Conservation (phyloP, 2,888 invertebrate genomes). For the Mythimna ferrago region DNA sequence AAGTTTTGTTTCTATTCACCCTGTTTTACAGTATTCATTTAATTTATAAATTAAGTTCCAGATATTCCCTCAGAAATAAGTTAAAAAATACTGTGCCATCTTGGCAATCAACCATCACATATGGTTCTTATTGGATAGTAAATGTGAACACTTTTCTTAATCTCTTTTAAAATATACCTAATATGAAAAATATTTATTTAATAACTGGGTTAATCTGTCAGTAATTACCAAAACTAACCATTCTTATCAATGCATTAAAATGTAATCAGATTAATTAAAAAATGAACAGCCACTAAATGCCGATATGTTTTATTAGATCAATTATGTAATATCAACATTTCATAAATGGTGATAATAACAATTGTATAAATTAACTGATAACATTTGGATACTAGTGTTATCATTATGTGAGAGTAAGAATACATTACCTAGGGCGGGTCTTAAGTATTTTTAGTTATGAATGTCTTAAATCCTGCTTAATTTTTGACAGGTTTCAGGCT, state of each 20-base stretch:
- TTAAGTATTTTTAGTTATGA: no score
- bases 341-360: conserved; percentile 8
- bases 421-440: background rate
- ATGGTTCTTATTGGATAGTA: no score
- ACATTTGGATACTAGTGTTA: conserved; percentile 13
- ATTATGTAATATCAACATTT: conserved; percentile 33
- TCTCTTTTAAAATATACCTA: no score
- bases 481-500: no score
- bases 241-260: conserved; percentile 23
- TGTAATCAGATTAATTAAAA: conserved; percentile 22
- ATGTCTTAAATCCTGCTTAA: no score
- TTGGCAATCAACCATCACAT: no score
- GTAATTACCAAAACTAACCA: background rate
- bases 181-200: background rate
- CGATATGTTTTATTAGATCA: conserved; percentile 5
- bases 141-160: no score
- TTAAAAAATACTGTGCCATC: no score
- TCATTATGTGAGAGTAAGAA: conserved; percentile 15
- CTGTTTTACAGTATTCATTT: no score
- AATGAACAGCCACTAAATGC: background rate
- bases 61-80: no score
- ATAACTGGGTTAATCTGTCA: background rate
- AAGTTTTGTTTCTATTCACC: no score
- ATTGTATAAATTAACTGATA: conserved; percentile 46
- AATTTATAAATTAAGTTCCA: no score